Conservation (phyloP, 2,113 vertebrate genomes). For the Bubo scandiacus region DNA sequence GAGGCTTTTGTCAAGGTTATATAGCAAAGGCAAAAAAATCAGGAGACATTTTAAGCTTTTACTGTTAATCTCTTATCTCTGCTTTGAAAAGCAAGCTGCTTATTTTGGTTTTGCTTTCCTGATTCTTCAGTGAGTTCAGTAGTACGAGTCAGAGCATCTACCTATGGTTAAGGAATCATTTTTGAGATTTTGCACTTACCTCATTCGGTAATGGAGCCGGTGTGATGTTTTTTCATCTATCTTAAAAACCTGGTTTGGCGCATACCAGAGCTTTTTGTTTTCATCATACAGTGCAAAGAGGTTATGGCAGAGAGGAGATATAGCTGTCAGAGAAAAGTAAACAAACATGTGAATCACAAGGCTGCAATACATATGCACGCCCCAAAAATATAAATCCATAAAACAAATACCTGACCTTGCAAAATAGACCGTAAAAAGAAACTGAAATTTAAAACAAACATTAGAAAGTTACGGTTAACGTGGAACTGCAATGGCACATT, state of each 20-base stretch:
- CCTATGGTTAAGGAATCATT: not conserved
- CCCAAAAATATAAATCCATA: not conserved
- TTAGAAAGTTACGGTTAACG: not conserved
- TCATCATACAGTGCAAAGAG: constrained; percentile 91
- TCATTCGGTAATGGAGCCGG: constrained; percentile 92
- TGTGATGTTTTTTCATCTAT: constrained; percentile 83
- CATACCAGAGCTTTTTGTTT: constrained; percentile 83
- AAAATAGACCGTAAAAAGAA: not conserved
- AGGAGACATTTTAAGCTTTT: not conserved
- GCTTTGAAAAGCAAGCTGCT: not conserved
- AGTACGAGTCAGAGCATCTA: not conserved
- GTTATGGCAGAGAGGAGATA: constrained; percentile 95
- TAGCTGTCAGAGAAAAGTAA: constrained; percentile 69
- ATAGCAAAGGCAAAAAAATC: not conserved
- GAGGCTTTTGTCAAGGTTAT: not conserved
- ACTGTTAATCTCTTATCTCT: not conserved
- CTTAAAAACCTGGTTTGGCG: constrained; percentile 88
- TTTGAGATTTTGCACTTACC: constrained; percentile 71
- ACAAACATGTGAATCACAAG: not conserved
- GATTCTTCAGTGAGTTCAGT: not conserved
- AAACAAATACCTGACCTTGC: not conserved
- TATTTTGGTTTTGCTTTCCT: not conserved
- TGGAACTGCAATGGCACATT: not conserved
- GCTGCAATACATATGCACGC: rapidly evolving
- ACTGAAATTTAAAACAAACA: not conserved